These are phyloP conservation scores for Boleophthalmus pectinirostris DNA, from an alignment of 2,113 vertebrate species.

Conservation along the genomic window DNA sequence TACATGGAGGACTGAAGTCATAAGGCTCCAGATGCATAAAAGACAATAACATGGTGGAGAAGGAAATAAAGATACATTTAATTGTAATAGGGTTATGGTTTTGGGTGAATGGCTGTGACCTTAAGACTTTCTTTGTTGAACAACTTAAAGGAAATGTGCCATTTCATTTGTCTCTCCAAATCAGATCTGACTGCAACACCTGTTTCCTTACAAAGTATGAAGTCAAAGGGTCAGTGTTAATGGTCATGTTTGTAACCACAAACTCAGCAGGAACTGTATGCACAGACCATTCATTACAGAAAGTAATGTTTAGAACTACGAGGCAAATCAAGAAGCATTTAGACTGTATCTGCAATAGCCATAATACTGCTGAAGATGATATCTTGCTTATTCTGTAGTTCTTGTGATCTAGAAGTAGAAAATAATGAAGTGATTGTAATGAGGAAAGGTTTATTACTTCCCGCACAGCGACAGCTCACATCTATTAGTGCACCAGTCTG, in stretches of 20 bases:
- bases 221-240: constrained; percentile 59
- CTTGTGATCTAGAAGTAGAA: constrained; percentile 33
- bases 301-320: neutral
- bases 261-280: constrained; percentile 32
- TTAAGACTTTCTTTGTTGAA: neutral
- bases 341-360: neutral
- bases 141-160: constrained; percentile 1
- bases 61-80: neutral
- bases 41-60: neutral
- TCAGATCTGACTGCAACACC: constrained; percentile 53
- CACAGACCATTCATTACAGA: constrained; percentile 18
- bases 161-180: constrained; percentile 5
- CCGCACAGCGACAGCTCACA: constrained; percentile 52
- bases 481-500: constrained; percentile 58
- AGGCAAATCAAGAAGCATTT: neutral
- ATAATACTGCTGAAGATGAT: constrained; percentile 10
- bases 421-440: constrained; percentile 58
- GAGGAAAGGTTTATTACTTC: constrained; percentile 63
- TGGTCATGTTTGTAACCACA: constrained; percentile 43
- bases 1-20: constrained; percentile 39
- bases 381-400: constrained; percentile 37
- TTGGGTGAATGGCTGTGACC: neutral
- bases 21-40: constrained; percentile 3
- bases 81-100: neutral
- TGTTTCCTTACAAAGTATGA: constrained; percentile 51